Conservation (phyloP, 2,797 vertebrate genomes). For the Pseudopleuronectes americanus region DNA sequence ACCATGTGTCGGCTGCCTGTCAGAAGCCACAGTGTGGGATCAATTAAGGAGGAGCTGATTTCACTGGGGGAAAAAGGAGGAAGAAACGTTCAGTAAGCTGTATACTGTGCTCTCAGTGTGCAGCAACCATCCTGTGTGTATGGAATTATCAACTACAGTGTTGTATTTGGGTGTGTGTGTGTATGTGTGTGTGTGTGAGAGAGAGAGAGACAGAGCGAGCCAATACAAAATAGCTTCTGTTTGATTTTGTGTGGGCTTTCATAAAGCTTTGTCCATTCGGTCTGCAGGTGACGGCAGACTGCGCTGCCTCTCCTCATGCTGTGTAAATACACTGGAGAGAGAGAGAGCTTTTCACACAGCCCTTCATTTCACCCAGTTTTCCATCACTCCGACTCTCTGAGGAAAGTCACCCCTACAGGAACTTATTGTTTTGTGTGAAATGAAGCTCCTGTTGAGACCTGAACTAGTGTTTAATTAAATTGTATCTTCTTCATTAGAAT, state of each 20-base stretch:
- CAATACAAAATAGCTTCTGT: slow-evolving; percentile 20
- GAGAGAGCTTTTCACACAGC: slow-evolving; percentile 46
- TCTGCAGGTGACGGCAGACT: slow-evolving; percentile 39
- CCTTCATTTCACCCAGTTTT: slow-evolving; percentile 38
- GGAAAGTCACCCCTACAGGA: slow-evolving; percentile 6
- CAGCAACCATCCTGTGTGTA: background rate
- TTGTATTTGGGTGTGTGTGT: background rate
- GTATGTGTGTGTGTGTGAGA: slow-evolving; percentile 8
- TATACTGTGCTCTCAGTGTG: background rate
- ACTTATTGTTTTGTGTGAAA: slow-evolving; percentile 13
- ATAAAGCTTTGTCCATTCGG: slow-evolving; percentile 45
- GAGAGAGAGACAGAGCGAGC: slow-evolving; percentile 1
- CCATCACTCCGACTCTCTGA: slow-evolving; percentile 19
- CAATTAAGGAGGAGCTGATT: slow-evolving; percentile 73
- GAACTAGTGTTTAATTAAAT: background rate
- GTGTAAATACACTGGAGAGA: slow-evolving; percentile 57
- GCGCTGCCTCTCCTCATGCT: slow-evolving; percentile 53
- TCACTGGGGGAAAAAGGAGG: slow-evolving; percentile 24
- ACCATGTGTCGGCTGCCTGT: slow-evolving; percentile 72
- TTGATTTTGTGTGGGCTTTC: slow-evolving; percentile 58
- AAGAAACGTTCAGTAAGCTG: slow-evolving; percentile 27
- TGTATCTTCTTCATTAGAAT: background rate
- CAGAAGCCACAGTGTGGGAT: slow-evolving; percentile 69
- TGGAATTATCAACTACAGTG: slow-evolving; percentile 1
- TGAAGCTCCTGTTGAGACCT: background rate